These are phyloP conservation scores for Mus pahari DNA, from an alignment of 2,113 vertebrate species.

Conservation along the genomic window DNA sequence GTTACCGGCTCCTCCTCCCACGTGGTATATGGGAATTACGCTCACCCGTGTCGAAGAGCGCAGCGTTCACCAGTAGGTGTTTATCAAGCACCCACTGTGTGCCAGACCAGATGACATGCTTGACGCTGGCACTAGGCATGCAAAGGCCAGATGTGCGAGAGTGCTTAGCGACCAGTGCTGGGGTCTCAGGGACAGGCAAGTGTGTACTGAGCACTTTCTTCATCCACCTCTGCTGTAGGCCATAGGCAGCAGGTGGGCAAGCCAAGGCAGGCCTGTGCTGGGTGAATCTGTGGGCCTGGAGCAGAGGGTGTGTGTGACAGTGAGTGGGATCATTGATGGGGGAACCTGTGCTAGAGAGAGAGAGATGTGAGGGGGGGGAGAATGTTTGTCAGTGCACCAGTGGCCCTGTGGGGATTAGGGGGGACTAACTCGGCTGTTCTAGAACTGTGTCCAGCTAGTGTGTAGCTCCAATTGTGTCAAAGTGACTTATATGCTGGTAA, in stretches of 20 bases:
- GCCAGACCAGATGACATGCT: neutral
- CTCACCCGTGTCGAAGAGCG: neutral
- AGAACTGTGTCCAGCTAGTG: neutral
- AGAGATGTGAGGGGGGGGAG: no score
- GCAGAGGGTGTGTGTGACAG: neutral
- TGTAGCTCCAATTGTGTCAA: neutral
- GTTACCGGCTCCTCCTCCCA: neutral
- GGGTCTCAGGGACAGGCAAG: neutral
- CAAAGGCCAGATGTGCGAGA: neutral
- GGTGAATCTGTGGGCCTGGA: neutral
- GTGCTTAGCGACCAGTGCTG: neutral
- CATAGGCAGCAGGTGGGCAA: neutral
- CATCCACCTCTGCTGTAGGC: neutral
- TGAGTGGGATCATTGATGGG: neutral
- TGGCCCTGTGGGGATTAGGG: neutral
- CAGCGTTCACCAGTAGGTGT: neutral
- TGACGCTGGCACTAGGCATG: neutral
- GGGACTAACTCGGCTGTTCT: neutral
- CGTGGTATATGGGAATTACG: neutral
- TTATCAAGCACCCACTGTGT: neutral
- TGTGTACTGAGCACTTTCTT: neutral
- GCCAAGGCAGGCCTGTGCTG: neutral
- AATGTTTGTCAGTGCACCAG: neutral
- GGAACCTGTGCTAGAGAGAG: neutral
- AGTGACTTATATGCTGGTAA: neutral